Conservation (phyloP, 2,888 invertebrate genomes). For the Stramonita haemastoma region DNA sequence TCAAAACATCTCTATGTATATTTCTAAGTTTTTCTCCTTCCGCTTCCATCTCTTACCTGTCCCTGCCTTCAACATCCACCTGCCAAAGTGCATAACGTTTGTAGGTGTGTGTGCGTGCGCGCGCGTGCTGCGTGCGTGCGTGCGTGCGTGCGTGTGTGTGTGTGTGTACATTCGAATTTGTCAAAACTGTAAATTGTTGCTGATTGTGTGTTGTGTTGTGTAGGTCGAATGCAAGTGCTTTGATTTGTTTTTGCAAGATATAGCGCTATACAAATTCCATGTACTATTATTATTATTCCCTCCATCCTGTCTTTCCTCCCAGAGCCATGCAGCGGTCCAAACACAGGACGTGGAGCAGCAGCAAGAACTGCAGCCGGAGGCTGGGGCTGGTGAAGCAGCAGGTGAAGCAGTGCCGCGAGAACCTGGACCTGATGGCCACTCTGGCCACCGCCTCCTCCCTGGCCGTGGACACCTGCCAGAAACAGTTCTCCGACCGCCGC, state of each 20-base stretch:
- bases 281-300: neutral
- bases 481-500: constrained; percentile 84
- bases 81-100: no score
- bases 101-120: no score
- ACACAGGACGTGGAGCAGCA: constrained; percentile 69
- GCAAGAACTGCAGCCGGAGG: constrained; percentile 70
- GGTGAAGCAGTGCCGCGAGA: constrained; percentile 68
- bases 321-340: constrained; percentile 71
- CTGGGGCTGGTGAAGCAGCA: constrained; percentile 68
- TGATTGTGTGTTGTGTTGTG: no score
- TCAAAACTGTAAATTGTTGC: no score
- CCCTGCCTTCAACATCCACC: no score
- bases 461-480: constrained; percentile 84
- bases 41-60: no score
- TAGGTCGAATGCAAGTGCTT: no score
- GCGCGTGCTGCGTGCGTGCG: no score
- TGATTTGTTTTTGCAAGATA: neutral
- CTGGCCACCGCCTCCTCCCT: constrained; percentile 85
- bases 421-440: constrained; percentile 82
- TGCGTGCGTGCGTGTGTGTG: no score
- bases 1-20: no score
- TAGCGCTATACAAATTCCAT: neutral
- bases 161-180: no score
- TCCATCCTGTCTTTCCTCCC: constrained; percentile 47
- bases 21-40: no score